phyloP scores from a whole-genome alignment of 2,113 vertebrate genomes.

The Periophthalmodon schlosseri region DNA sequence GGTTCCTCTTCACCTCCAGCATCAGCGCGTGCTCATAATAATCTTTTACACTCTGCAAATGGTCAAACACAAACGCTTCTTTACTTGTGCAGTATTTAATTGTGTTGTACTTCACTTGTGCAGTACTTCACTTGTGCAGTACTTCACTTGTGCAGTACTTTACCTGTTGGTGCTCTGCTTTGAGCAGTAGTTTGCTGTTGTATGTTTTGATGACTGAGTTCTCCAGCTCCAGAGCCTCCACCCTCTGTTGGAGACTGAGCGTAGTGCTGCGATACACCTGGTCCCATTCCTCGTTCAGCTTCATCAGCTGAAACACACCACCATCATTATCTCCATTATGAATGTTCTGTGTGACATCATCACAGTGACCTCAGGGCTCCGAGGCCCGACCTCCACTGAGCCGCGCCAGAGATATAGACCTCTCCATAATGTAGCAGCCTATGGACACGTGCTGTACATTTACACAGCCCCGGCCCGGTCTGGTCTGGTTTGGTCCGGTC shows the following conservation, averaged over 20 bases:
- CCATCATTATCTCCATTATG: conserved; percentile 20
- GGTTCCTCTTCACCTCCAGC: conserved; percentile 81
- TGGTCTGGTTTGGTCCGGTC: no score
- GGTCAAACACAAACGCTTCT: conserved; percentile 5
- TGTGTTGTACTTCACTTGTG: no score
- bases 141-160: neutral
- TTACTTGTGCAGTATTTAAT: neutral
- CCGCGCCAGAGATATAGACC: no score
- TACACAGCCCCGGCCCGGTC: neutral
- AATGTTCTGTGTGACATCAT: conserved; percentile 1
- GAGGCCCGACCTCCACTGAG: conserved; percentile 3
- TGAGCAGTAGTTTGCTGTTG: conserved; percentile 73
- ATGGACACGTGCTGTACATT: neutral
- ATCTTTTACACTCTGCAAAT: conserved; percentile 75
- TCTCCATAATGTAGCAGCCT: no score
- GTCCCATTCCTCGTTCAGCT: conserved; percentile 85
- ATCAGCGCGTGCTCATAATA: conserved; percentile 80
- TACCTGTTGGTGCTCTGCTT: conserved; percentile 82
- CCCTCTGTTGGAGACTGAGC: conserved; percentile 73
- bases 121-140: no score
- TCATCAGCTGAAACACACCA: conserved; percentile 78
- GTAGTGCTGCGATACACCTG: conserved; percentile 78
- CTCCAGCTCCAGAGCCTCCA: conserved; percentile 71
- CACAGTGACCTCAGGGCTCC: conserved; percentile 17
- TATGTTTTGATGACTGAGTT: conserved; percentile 71